Percentiles rank a stretch among this genome's conserved stretches.
These are phyloP conservation scores for Siniperca undulata DNA, from an alignment of 2,797 vertebrate genomes.

Conservation along the genomic window DNA sequence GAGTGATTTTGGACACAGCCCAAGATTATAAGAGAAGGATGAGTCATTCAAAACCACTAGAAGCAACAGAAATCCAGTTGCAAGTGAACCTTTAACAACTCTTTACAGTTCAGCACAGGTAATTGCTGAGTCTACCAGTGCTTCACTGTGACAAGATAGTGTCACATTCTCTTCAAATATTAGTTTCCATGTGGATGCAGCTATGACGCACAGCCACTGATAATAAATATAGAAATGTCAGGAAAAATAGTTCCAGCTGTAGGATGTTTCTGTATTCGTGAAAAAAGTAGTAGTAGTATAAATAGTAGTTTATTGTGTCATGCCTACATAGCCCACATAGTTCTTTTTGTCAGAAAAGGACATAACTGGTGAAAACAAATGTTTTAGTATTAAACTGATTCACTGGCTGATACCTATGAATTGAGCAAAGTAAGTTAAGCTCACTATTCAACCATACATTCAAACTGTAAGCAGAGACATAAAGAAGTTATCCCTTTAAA, in stretches of 20 bases:
- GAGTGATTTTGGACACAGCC: not conserved
- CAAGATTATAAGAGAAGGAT: constrained; percentile 17
- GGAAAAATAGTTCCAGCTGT: not conserved
- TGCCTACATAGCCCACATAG: not conserved
- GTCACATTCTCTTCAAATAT: not conserved
- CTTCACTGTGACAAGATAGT: not conserved
- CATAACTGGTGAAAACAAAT: not conserved
- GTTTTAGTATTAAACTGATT: not conserved
- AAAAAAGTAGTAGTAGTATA: not conserved
- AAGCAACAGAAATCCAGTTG: constrained; percentile 14
- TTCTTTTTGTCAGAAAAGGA: not conserved
- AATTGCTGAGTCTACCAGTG: not conserved
- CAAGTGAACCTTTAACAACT: not conserved
- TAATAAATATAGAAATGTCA: constrained; percentile 3
- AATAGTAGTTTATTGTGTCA: constrained; percentile 16
- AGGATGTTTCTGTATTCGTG: not conserved
- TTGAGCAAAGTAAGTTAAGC: not conserved
- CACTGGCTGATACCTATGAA: not conserved
- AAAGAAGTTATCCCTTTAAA: constrained; percentile 8
- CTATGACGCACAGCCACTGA: not conserved
- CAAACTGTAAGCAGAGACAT: constrained; percentile 43
- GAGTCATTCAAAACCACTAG: constrained; percentile 27
- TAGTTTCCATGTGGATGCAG: not conserved
- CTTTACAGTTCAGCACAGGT: not conserved
- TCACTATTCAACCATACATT: constrained; percentile 7